Evolutionary conservation across 2,797 vertebrate species (phyloP).

Genomic region (Sebastes vulpes): DNA sequence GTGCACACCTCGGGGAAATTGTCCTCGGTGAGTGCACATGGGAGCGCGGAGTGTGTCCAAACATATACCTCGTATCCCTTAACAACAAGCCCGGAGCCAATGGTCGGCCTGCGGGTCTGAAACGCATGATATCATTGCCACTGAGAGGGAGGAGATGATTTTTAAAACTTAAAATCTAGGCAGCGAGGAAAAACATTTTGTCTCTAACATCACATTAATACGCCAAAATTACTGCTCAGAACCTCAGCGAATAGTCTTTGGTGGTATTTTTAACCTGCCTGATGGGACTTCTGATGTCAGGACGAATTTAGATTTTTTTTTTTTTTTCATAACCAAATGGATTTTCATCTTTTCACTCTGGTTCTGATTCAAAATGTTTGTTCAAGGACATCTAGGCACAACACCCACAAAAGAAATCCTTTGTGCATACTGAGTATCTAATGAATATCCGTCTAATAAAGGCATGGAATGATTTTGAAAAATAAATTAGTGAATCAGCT

Average conservation of each 20-base stretch:
- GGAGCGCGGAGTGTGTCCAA: conserved; percentile 54
- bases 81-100: conserved; percentile 44
- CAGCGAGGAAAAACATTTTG: background rate
- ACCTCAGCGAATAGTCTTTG: background rate
- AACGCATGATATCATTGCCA: conserved; percentile 26
- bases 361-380: background rate
- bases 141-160: conserved; percentile 5
- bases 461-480: background rate
- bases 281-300: background rate
- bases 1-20: conserved; percentile 54
- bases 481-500: background rate
- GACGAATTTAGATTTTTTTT: background rate
- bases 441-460: background rate
- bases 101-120: background rate
- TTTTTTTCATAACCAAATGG: background rate
- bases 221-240: background rate
- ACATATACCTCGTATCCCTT: conserved; percentile 51
- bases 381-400: background rate
- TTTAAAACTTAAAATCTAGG: background rate
- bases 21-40: conserved; percentile 28
- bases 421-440: background rate
- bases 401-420: background rate
- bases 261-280: background rate
- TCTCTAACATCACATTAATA: background rate
- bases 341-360: background rate